Conservation (phyloP, 2,888 invertebrate species). For the Gymnoscelis rufifasciata region DNA sequence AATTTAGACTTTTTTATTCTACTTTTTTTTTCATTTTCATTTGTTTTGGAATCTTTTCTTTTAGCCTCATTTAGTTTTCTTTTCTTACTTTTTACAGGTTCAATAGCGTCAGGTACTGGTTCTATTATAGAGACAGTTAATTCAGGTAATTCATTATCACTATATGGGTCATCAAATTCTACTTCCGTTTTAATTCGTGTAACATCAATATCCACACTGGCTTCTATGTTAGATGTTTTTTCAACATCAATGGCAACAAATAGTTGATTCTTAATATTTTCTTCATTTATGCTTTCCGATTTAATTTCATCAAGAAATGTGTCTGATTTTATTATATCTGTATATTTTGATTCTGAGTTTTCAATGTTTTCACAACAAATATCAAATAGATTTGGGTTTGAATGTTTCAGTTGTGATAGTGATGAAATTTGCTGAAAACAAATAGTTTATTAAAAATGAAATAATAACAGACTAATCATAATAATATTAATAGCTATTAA, state of each 20-base stretch:
- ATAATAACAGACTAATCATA: no score
- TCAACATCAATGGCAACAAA: neutral
- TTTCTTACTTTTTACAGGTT: neutral
- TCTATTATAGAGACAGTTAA: slow-evolving; percentile 3
- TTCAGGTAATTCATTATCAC: slow-evolving; percentile 3
- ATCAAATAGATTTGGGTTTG: slow-evolving; percentile 1
- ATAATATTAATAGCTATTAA: no score
- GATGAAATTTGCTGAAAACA: slow-evolving; percentile 5
- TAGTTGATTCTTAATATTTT: neutral
- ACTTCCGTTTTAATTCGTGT: slow-evolving; percentile 8
- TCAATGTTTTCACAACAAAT: slow-evolving; percentile 11
- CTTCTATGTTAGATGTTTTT: neutral
- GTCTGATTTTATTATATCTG: neutral
- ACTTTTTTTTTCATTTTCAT: slow-evolving; percentile 1
- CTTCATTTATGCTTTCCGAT: slow-evolving; percentile 1
- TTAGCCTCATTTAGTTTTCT: neutral
- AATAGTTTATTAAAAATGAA: neutral
- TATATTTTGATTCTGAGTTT: neutral
- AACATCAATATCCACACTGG: neutral
- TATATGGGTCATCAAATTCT: slow-evolving; percentile 3
- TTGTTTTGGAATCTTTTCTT: neutral
- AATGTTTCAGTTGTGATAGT: neutral
- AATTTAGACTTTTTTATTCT: neutral
- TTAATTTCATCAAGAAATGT: neutral
- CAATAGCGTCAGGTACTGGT: neutral